Percentiles rank a stretch among this genome's conserved stretches.
phyloP scores from a whole-genome alignment of 2,888 invertebrate species.

The Leucozona laternaria region DNA sequence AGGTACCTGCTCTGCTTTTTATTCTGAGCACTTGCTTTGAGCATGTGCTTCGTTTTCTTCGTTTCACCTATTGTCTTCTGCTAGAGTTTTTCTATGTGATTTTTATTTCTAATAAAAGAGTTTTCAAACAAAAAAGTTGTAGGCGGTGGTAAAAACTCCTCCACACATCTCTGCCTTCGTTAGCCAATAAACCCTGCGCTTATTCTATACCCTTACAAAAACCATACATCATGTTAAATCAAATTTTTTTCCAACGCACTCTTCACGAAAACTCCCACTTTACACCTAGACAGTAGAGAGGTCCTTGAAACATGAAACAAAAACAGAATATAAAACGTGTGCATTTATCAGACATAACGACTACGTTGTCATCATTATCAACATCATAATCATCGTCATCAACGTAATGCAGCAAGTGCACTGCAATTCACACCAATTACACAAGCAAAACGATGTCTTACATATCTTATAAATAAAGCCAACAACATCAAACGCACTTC shows the following conservation, averaged over 20 bases:
- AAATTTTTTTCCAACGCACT: background rate
- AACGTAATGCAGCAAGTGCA: slow-evolving; percentile 29
- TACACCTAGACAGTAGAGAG: slow-evolving; percentile 40
- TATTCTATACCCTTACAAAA: background rate
- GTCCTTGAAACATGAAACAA: slow-evolving; percentile 55
- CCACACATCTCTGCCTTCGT: background rate
- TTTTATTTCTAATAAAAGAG: too few species aligned
- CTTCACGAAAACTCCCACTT: slow-evolving; percentile 20
- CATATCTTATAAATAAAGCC: background rate
- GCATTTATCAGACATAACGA: slow-evolving; percentile 60
- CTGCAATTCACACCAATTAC: slow-evolving; percentile 67
- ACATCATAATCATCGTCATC: slow-evolving; percentile 4
- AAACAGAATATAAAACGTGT: slow-evolving; percentile 30
- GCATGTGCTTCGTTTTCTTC: too few species aligned
- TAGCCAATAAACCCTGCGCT: slow-evolving; percentile 9
- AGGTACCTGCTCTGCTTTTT: too few species aligned
- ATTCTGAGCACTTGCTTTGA: too few species aligned
- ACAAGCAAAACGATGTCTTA: slow-evolving; percentile 40
- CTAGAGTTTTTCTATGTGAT: too few species aligned
- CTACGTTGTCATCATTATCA: slow-evolving; percentile 3
- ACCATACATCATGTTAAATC: background rate
- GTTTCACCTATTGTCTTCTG: too few species aligned
- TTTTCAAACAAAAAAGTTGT: too few species aligned
- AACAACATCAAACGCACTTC: slow-evolving; percentile 65
- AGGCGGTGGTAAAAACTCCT: too few species aligned